Base-by-base conservation (phyloP, 2,797 vertebrate genomes). In the Sebastes goodei region DNA sequence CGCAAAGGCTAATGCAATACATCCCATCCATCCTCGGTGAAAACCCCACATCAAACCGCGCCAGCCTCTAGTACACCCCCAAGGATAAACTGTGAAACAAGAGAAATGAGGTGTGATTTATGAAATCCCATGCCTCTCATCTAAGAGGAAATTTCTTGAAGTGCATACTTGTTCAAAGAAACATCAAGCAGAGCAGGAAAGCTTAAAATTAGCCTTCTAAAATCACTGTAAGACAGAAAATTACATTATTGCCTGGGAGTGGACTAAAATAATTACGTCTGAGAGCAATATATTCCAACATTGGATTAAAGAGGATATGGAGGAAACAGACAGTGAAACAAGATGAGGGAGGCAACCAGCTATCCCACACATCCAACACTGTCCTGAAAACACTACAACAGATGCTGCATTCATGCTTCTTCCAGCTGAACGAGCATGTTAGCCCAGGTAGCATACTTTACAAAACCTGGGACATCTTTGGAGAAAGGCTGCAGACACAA, bases 231-330 rank as follows among this genome's bases (percentile, higher is more conserved):
- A 85, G 81, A 73, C 69, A 66, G 78, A 81, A 87, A 87, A 90
- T 79, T 57, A 64, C 55, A 49, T 86, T 84, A 83, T 66, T 72
- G 76, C 71, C 73, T 74, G 35, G 52, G 71, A 86, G 84, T n/a
- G 0, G 70, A 46, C 27, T 71, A 61, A 82, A 86, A 83, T 89
- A 89, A 92, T 92, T 89, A 80, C 78, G 76, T 84, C 73, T 85
- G 82, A 83, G 68, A 87, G 80, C 56, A 81, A 84, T 70, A 77
- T 61, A 78, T 78, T 79, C 53, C 55, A 80, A 10, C 38, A 61
- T 6, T 84, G 75, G 71, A 81, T 83, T 82, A 66, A 89, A 88
- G 72, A 71, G 68, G 80, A 68, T 70, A n/a, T 29, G 49, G 46
- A 76, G 63, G 65, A 78, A 81, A 79, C 17, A 75, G 75, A 74